phyloP scores from a whole-genome alignment of 2,888 invertebrate species.

The Eudasyphora cyanicolor region DNA sequence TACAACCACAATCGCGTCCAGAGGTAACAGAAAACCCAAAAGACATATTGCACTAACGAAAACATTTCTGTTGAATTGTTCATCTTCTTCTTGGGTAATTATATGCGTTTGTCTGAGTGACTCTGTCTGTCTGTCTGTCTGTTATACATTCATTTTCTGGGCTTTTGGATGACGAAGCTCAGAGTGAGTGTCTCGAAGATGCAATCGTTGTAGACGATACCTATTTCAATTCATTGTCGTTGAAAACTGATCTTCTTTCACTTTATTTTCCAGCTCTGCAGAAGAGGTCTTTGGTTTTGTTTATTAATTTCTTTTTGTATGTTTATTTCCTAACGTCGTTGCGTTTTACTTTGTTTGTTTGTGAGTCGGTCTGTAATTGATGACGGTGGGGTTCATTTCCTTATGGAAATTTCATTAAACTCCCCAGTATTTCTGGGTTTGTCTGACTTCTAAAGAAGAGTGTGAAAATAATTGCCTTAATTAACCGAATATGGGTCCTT shows the following conservation, averaged over 20 bases:
- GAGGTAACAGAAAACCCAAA: constrained; percentile 11
- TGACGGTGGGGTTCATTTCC: constrained; percentile 26
- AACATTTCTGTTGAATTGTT: not conserved
- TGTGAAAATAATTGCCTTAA: not conserved
- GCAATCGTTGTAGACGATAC: constrained; percentile 1
- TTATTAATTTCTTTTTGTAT: not conserved
- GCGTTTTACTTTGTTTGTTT: not conserved
- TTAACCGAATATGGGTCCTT: no score
- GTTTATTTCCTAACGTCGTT: not conserved
- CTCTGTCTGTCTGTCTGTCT: not conserved
- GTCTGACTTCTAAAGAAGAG: not conserved
- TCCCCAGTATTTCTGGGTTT: not conserved
- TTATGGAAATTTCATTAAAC: not conserved
- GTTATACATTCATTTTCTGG: not conserved
- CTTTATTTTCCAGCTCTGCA: constrained; percentile 9
- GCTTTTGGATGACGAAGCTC: not conserved
- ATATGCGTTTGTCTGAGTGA: no score
- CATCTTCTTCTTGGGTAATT: not conserved
- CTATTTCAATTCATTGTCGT: constrained; percentile 9
- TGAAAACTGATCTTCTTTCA: constrained; percentile 19
- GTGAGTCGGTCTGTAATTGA: not conserved
- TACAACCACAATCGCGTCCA: not conserved
- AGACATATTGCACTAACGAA: constrained; percentile 9
- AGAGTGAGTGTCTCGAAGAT: not conserved
- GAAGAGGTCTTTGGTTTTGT: not conserved